Conservation (phyloP, 2,888 invertebrate species). For the Latrodectus elegans region DNA sequence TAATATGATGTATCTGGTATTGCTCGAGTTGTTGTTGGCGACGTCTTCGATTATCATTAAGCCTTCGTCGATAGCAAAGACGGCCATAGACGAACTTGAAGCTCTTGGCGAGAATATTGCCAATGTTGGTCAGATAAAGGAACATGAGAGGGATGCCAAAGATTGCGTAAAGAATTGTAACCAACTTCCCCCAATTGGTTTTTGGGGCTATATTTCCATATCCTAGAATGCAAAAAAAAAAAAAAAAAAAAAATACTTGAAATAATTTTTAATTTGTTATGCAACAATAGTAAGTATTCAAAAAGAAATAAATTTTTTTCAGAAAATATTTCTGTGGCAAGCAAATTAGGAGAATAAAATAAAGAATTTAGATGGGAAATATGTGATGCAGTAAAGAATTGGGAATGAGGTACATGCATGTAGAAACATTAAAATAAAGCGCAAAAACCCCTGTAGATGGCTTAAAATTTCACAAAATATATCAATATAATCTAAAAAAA, state of each 20-base stretch:
- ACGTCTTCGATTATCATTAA: slow-evolving; percentile 69
- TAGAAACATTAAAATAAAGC: no score
- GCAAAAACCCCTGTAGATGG: no score
- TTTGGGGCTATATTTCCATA: slow-evolving; percentile 71
- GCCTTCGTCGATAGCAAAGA: slow-evolving; percentile 79
- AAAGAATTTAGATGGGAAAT: no score
- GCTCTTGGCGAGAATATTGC: slow-evolving; percentile 81
- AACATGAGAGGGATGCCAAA: slow-evolving; percentile 91
- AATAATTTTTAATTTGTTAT: no score
- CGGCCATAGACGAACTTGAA: slow-evolving; percentile 71
- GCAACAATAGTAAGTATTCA: no score
- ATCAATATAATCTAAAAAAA: no score
- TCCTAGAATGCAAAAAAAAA: slow-evolving; percentile 58
- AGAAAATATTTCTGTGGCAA: no score
- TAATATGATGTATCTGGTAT: slow-evolving; percentile 71
- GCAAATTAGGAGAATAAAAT: no score
- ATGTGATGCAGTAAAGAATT: no score
- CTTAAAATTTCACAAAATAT: no score
- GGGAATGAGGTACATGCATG: no score
- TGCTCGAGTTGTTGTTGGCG: slow-evolving; percentile 65
- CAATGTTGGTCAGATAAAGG: slow-evolving; percentile 90
- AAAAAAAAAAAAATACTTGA: not conserved
- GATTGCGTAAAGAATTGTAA: slow-evolving; percentile 82
- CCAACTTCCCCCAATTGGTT: slow-evolving; percentile 71
- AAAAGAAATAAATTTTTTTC: no score